A percentile compares a stretch with the other conserved stretches of the same genome.
Conservation (phyloP, 2,113 vertebrate genomes). For the Haplochromis burtoni region DNA sequence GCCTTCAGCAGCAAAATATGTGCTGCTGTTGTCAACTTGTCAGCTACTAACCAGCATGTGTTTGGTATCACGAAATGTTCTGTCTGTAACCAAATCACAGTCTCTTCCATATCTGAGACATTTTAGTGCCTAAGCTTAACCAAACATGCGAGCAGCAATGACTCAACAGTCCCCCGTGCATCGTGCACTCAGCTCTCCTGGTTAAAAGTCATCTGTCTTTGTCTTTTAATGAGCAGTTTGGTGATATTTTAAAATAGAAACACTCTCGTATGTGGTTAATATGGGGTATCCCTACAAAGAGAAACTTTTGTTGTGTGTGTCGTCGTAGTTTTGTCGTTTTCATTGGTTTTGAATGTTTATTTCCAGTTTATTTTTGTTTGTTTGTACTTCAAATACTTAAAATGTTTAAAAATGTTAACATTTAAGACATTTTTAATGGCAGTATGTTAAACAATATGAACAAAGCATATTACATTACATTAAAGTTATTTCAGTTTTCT, state of each 20-base stretch:
- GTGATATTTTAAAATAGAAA: neutral
- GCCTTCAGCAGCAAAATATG: neutral
- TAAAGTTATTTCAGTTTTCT: neutral
- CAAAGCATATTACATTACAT: neutral
- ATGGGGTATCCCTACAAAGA: fast-evolving
- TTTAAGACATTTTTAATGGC: fast-evolving
- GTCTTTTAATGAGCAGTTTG: neutral
- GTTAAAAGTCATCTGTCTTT: neutral
- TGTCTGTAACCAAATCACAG: neutral
- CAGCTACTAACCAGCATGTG: neutral
- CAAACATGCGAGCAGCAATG: neutral
- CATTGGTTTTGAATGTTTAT: fast-evolving
- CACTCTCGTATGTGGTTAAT: neutral
- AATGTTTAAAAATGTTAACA: neutral
- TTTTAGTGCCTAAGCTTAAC: neutral
- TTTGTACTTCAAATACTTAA: fast-evolving
- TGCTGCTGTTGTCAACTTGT: neutral
- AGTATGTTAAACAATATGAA: neutral
- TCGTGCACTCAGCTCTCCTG: neutral
- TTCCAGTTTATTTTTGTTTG: neutral
- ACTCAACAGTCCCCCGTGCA: neutral
- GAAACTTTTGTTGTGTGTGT: neutral
- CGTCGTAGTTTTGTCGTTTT: fast-evolving
- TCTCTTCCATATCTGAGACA: neutral
- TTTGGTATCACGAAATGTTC: neutral